These are phyloP conservation scores for Cydia splendana DNA, from an alignment of 1,140 invertebrate genomes.

Conservation along the genomic window DNA sequence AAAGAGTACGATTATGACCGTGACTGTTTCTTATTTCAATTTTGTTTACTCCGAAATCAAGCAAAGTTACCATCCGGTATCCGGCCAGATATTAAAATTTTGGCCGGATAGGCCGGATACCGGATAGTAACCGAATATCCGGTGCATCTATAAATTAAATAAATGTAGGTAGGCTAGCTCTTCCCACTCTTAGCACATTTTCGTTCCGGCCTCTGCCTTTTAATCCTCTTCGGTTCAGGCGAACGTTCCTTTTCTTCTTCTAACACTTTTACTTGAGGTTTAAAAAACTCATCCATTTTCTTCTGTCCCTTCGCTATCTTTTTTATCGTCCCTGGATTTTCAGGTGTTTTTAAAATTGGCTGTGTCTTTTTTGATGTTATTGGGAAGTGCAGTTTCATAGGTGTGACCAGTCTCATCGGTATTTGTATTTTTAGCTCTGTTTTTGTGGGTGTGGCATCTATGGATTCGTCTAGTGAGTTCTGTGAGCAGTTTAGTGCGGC, in stretches of 20 bases:
- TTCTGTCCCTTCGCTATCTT: neutral
- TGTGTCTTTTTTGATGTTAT: neutral
- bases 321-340: neutral
- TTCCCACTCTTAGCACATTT: neutral
- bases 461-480: neutral
- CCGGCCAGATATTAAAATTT: too few species aligned
- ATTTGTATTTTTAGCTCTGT: neutral
- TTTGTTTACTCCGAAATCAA: too few species aligned
- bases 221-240: neutral
- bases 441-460: neutral
- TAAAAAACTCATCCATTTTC: neutral
- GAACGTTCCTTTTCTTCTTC: neutral
- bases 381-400: neutral
- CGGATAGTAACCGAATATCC: too few species aligned
- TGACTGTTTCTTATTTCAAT: too few species aligned
- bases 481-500: neutral
- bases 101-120: too few species aligned
- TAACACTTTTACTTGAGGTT: neutral
- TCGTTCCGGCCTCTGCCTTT: neutral
- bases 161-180: neutral
- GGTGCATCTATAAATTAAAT: too few species aligned
- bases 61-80: too few species aligned
- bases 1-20: too few species aligned
- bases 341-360: neutral
- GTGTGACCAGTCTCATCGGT: neutral